Conservation (phyloP, 35 echinoderm and acorn worm species). For the Lytechinus variegatus region DNA sequence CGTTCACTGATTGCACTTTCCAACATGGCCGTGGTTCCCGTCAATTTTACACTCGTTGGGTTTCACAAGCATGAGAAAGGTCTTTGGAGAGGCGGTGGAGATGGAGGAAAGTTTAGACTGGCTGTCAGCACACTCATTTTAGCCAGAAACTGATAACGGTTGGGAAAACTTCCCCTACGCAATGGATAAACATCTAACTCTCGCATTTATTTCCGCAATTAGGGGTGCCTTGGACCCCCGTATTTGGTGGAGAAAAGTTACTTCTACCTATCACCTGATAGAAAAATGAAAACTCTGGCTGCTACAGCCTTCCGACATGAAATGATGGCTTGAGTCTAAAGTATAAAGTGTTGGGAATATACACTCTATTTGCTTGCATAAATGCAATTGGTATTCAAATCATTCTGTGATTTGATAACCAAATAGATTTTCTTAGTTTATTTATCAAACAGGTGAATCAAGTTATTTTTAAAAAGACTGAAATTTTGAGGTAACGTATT, state of each 20-base stretch:
- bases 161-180: constrained; percentile 16
- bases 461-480: too few species aligned
- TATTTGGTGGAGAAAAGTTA: not conserved
- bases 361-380: too few species aligned
- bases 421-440: too few species aligned
- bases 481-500: too few species aligned
- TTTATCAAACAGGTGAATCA: too few species aligned
- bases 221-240: not conserved
- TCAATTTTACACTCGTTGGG: not conserved
- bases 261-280: not conserved
- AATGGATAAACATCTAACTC: not conserved
- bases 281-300: not conserved
- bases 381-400: too few species aligned
- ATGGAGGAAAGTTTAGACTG: not conserved
- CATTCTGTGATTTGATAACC: too few species aligned
- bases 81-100: not conserved
- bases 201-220: not conserved
- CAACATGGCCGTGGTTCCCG: not conserved
- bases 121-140: not conserved
- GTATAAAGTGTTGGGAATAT: too few species aligned
- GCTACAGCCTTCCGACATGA: not conserved
- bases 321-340: too few species aligned
- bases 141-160: not conserved
- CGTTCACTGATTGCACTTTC: not conserved
- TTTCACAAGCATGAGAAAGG: not conserved